phyloP scores from a whole-genome alignment of 2,113 vertebrate species.

The Crypturellus undulatus region DNA sequence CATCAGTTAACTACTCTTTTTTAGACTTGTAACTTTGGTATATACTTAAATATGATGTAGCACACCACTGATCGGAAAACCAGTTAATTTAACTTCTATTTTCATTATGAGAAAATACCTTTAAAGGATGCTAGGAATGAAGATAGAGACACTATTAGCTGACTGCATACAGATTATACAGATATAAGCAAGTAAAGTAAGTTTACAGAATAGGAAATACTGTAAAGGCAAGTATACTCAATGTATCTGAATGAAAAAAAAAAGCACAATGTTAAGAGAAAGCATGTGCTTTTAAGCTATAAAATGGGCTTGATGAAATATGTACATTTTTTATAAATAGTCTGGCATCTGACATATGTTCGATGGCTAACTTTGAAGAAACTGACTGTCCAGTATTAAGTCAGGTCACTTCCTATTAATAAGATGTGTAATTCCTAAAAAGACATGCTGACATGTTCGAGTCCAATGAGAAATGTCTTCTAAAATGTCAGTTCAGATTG shows the following conservation, averaged over 20 bases:
- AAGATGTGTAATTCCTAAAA: not conserved
- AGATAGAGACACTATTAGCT: not conserved
- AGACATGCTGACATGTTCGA: not conserved
- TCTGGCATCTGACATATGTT: not conserved
- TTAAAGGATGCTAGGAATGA: not conserved
- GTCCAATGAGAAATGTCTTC: not conserved
- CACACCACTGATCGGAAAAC: not conserved
- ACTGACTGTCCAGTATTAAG: not conserved
- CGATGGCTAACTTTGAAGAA: not conserved
- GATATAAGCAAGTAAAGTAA: not conserved
- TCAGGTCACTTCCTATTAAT: not conserved
- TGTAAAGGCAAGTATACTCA: rapidly evolving
- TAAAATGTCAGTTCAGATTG: not conserved
- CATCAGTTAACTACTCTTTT: not conserved
- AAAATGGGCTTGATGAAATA: not conserved
- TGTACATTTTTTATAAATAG: not conserved
- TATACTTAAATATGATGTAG: not conserved
- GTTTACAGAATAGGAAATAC: not conserved
- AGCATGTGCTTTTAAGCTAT: not conserved
- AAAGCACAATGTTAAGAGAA: not conserved
- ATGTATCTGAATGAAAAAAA: not conserved
- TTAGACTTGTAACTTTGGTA: not conserved
- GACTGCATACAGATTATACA: not conserved
- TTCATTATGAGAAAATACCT: not conserved
- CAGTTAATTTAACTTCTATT: not conserved